Evolutionary conservation across 2,797 vertebrate species (phyloP).

Genomic region (Dipus sagitta): DNA sequence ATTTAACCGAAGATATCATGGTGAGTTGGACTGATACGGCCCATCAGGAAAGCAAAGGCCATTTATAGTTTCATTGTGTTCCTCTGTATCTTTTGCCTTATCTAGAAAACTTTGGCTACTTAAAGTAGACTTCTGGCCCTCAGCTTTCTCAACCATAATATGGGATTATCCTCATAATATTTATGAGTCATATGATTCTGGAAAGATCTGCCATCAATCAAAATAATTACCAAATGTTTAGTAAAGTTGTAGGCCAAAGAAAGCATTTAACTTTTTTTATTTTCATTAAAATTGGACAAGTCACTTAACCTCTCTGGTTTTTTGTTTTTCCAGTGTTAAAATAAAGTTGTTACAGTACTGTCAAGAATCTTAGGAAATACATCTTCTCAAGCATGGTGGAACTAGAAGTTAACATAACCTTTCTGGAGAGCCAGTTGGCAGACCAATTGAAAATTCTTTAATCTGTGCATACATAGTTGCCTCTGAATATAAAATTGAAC

Average conservation of each 20-base stretch:
- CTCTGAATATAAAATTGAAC: constrained; percentile 19
- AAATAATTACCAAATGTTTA: constrained; percentile 64
- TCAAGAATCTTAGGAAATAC: constrained; percentile 54
- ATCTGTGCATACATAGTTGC: constrained; percentile 34
- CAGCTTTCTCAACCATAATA: constrained; percentile 36
- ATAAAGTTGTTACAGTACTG: constrained; percentile 4
- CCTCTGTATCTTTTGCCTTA: constrained; percentile 35
- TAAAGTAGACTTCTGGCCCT: constrained; percentile 39
- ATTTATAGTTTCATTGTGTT: constrained; percentile 46
- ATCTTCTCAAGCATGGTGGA: background rate
- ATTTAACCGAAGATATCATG: constrained; percentile 2
- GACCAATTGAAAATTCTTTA: constrained; percentile 59
- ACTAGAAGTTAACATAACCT: background rate
- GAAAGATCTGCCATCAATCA: constrained; percentile 60
- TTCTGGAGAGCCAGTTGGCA: constrained; percentile 33
- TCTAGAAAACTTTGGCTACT: constrained; percentile 50
- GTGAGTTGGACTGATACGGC: background rate
- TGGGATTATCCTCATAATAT: constrained; percentile 64
- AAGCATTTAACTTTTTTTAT: constrained; percentile 58
- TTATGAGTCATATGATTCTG: constrained; percentile 33
- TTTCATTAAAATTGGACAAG: constrained; percentile 57
- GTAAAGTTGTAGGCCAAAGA: constrained; percentile 50
- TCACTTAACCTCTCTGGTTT: constrained; percentile 41
- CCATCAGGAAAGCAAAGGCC: constrained; percentile 4
- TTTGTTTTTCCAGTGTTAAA: constrained; percentile 50